Base-by-base conservation (phyloP, 2,888 invertebrate species). In the Oegoconia quadripuncta region DNA sequence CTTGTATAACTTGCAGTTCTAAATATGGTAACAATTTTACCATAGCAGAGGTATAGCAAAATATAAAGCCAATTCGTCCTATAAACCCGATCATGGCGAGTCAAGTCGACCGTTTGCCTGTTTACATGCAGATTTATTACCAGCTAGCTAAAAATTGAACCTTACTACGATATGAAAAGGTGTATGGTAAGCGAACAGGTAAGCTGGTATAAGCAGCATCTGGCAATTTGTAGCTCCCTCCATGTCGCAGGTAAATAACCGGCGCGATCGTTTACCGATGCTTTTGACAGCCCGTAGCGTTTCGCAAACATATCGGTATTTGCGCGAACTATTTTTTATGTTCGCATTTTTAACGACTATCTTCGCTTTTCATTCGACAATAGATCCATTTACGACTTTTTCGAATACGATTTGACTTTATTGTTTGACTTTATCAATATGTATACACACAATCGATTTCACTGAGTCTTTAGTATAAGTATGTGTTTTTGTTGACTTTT, bases 241-340 rank as follows among this genome's bases (percentile, higher is more conserved):
- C 59, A 64, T 61, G 69, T 59, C 59, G 58, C 62, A 59, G 66
- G 78, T 74, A 79, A 79, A 78, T 73, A 78, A 64, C 68, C 49
- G 55, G 57, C 52, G 64, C 60, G 64, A 71, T 65, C 73, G 77
- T 79, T 77, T 75, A 61, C 76, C 71, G 59, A 74, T 69, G 74
- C 80, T 78, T 79, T 80, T 79, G 78, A 78, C 79, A 77, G 78
- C 62, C 68, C 60, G 62, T 62, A 70, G 61, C 68, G 63, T 64
- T 57, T 67, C 53, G 67, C 73, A 79, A 75, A 79, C 67, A 77
- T 56, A 54, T 57, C 59, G 53, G 62, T 70, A 65, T 71, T 75
- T 69, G 68, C 60, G 46, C 53, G 52, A 52, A 55, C 60, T 56
- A 58, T 65, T 64, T 72, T 32, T 32, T 22, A 13, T 32, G 32